These are phyloP conservation scores for Ptychobarbus kaznakovi DNA, from an alignment of 2,797 vertebrate species.

Conservation along the genomic window DNA sequence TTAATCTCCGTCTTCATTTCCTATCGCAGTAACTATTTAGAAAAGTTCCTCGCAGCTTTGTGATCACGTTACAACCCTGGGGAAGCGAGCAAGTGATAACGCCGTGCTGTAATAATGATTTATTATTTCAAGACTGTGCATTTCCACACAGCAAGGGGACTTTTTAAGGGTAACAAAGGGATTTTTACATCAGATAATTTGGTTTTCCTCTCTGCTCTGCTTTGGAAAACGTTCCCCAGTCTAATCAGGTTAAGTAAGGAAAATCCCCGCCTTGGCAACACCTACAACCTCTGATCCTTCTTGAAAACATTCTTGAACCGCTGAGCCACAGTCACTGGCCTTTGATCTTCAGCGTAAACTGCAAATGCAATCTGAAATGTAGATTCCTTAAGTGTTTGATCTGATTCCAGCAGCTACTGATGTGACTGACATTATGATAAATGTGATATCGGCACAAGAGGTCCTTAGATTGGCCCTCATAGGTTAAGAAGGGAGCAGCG, in stretches of 20 bases:
- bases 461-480: background rate
- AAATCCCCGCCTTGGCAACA: slow-evolving; percentile 57
- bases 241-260: slow-evolving; percentile 57
- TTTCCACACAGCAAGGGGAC: slow-evolving; percentile 16
- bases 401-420: slow-evolving; percentile 55
- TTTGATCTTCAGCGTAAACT: slow-evolving; percentile 67
- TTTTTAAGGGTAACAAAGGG: slow-evolving; percentile 22
- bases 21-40: slow-evolving; percentile 53
- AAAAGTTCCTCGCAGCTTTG: slow-evolving; percentile 29
- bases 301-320: slow-evolving; percentile 56
- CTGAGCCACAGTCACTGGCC: slow-evolving; percentile 58
- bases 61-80: slow-evolving; percentile 22
- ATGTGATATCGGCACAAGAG: slow-evolving; percentile 37
- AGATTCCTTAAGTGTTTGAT: slow-evolving; percentile 65
- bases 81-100: background rate
- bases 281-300: slow-evolving; percentile 58
- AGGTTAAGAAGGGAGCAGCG: background rate
- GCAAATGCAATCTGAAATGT: slow-evolving; percentile 64
- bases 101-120: slow-evolving; percentile 21
- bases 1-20: slow-evolving; percentile 67
- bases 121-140: slow-evolving; percentile 29
- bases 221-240: slow-evolving; percentile 41
- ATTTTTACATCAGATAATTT: slow-evolving; percentile 25
- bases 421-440: slow-evolving; percentile 59
- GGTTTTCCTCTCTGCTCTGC: slow-evolving; percentile 10